These are phyloP conservation scores for Euphydryas editha DNA, from an alignment of 2,888 invertebrate genomes.

Conservation along the genomic window DNA sequence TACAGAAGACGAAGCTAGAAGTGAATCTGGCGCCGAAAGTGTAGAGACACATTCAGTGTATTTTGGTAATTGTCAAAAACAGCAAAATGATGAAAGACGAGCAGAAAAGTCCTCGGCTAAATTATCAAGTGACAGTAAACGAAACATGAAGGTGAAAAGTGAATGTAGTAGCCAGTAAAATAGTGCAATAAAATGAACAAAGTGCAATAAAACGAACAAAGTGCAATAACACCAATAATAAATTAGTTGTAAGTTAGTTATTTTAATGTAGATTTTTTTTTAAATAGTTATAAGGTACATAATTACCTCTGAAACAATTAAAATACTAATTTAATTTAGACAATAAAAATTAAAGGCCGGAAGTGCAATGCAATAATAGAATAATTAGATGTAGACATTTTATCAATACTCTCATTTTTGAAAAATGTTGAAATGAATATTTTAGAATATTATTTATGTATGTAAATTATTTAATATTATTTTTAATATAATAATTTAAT, in stretches of 20 bases:
- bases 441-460: background rate
- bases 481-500: background rate
- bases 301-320: slow-evolving; percentile 27
- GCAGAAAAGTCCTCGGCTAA: slow-evolving; percentile 39
- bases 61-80: slow-evolving; percentile 88
- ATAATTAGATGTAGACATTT: slow-evolving; percentile 44
- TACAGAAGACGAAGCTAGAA: slow-evolving; percentile 90
- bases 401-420: background rate
- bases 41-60: slow-evolving; percentile 94
- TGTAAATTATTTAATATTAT: background rate
- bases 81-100: slow-evolving; percentile 55
- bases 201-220: slow-evolving; percentile 54
- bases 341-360: slow-evolving; percentile 65
- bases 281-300: slow-evolving; percentile 19
- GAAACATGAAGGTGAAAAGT: slow-evolving; percentile 39
- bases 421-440: background rate
- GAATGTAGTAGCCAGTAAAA: slow-evolving; percentile 30
- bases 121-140: slow-evolving; percentile 41
- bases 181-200: slow-evolving; percentile 55
- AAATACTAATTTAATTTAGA: slow-evolving; percentile 24
- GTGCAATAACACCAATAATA: slow-evolving; percentile 59
- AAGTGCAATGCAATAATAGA: slow-evolving; percentile 80
- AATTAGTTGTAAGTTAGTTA: slow-evolving; percentile 5
- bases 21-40: slow-evolving; percentile 94
- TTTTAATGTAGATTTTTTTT: slow-evolving; percentile 4